Conservation (phyloP, 2,113 vertebrate genomes). For the Paedocypris sp. region DNA sequence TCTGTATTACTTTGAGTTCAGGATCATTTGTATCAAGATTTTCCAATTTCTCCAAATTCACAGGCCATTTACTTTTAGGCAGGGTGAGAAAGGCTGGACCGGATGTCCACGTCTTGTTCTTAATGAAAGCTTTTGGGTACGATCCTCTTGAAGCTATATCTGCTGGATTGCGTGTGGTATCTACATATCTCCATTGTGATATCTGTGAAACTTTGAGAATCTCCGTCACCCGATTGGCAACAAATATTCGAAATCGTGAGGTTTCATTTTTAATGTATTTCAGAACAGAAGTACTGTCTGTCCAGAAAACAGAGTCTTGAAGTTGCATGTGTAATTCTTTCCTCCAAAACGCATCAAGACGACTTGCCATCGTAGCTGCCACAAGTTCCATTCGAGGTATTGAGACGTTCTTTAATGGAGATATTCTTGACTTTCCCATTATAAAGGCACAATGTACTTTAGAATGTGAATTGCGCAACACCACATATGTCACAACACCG, state of each 20-base stretch:
- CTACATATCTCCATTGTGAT: conserved; percentile 10
- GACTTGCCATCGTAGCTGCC: not conserved
- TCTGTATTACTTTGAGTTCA: not conserved
- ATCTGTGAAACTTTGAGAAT: not conserved
- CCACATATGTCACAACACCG: conserved; percentile 12
- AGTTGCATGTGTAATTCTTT: not conserved
- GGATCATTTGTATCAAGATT: not conserved
- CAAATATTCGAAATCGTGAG: conserved; percentile 9
- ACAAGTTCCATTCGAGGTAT: conserved; percentile 17
- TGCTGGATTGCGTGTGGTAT: not conserved
- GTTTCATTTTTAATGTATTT: conserved; percentile 19
- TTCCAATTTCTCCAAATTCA: not conserved
- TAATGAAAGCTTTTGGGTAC: not conserved
- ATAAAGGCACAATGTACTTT: conserved; percentile 8
- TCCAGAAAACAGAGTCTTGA: conserved; percentile 15
- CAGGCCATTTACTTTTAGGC: not conserved
- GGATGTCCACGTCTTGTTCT: not conserved
- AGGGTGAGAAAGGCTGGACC: not conserved
- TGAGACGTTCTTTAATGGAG: not conserved
- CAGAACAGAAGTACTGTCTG: not conserved
- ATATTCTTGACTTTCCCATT: conserved; percentile 11
- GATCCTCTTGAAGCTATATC: conserved; percentile 9
- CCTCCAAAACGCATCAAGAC: not conserved
- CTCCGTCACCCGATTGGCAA: conserved; percentile 3
- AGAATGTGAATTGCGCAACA: not conserved